phyloP scores from a whole-genome alignment of 2,113 vertebrate genomes.

The Macquaria ambigua region DNA sequence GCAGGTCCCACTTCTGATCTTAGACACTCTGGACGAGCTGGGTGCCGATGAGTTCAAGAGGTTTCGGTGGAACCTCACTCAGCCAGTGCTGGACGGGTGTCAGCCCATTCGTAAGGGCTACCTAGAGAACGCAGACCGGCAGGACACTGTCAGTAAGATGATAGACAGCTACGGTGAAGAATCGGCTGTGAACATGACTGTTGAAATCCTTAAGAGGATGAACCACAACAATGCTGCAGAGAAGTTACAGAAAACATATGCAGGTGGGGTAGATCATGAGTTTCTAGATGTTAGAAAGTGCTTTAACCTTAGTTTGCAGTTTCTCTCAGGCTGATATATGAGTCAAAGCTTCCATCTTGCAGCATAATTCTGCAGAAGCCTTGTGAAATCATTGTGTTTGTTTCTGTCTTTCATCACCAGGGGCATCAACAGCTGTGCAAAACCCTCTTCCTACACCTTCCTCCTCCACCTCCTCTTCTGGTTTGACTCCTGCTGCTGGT shows the following conservation, averaged over 20 bases:
- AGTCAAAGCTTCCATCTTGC: background rate
- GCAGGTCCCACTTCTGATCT: slow-evolving; percentile 6
- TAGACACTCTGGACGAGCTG: slow-evolving; percentile 34
- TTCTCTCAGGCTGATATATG: background rate
- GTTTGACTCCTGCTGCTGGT: background rate
- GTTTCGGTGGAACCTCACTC: slow-evolving; percentile 35
- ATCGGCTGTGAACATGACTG: background rate
- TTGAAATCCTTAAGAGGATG: slow-evolving; percentile 35
- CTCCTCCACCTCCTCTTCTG: background rate
- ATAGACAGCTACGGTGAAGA: background rate
- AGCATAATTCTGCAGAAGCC: background rate
- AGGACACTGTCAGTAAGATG: slow-evolving; percentile 14
- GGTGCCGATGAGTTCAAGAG: background rate
- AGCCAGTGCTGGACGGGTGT: background rate
- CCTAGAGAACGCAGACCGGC: slow-evolving; percentile 3
- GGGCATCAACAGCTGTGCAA: background rate
- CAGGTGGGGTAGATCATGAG: background rate
- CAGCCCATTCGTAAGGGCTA: slow-evolving; percentile 4
- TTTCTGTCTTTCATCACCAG: background rate
- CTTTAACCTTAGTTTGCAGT: background rate
- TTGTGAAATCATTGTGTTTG: background rate
- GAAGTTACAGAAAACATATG: background rate
- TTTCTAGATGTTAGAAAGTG: background rate
- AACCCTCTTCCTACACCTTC: background rate
- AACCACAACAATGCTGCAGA: background rate